Evolutionary conservation across 2,888 invertebrate species (phyloP).

Genomic region (Morpho deidamia): DNA sequence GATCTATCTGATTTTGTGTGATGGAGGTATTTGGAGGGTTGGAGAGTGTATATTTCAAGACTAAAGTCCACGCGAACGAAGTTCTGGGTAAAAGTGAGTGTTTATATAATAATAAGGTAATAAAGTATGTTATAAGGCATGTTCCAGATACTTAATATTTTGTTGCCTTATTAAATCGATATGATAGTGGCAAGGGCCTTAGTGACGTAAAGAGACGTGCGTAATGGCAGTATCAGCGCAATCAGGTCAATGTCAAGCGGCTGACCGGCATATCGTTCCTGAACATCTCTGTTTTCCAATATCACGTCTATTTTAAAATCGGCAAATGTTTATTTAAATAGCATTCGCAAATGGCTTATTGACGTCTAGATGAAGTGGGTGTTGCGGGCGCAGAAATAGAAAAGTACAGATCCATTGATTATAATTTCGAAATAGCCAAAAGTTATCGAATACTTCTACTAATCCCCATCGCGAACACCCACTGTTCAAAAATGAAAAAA

Average conservation of each 20-base stretch:
- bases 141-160: no score
- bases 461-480: no score
- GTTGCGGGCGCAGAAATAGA: slow-evolving; percentile 13
- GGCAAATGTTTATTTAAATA: slow-evolving; percentile 21
- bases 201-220: slow-evolving; percentile 36
- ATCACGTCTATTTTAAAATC: slow-evolving; percentile 30
- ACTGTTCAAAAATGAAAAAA: no score
- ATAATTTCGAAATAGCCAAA: no score
- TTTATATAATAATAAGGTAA: no score
- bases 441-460: no score
- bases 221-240: slow-evolving; percentile 54
- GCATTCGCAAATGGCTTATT: slow-evolving; percentile 18
- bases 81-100: no score
- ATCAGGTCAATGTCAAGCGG: slow-evolving; percentile 63
- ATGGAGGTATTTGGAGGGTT: no score
- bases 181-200: slow-evolving; percentile 23
- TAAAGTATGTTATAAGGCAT: no score
- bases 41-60: no score
- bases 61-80: no score
- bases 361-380: slow-evolving; percentile 10
- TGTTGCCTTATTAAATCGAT: slow-evolving; percentile 5
- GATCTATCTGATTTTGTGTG: no score
- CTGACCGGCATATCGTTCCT: slow-evolving; percentile 45
- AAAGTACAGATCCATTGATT: slow-evolving; percentile 7
- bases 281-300: slow-evolving; percentile 31